phyloP scores from a whole-genome alignment of 2,797 vertebrate genomes.

The Epinephelus malabaricus region DNA sequence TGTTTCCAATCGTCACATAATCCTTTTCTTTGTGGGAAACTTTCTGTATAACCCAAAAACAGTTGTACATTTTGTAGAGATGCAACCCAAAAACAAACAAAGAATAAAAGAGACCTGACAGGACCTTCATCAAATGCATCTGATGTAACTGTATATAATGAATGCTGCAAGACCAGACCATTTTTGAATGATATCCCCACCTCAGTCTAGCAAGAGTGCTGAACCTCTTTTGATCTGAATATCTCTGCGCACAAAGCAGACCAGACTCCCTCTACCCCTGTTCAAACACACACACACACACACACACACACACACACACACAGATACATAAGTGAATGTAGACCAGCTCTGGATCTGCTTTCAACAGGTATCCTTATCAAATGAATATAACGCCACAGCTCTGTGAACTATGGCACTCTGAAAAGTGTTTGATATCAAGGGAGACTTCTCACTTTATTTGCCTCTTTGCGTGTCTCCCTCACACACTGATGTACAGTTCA shows the following conservation, averaged over 20 bases:
- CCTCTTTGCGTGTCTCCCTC: conserved; percentile 11
- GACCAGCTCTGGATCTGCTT: conserved; percentile 16
- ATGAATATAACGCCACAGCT: conserved; percentile 23
- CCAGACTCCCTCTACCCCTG: not conserved
- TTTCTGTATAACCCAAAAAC: not conserved
- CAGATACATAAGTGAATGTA: not conserved
- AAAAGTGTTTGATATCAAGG: conserved; percentile 39
- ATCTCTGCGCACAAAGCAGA: not conserved
- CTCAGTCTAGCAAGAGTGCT: not conserved
- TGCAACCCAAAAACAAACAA: not conserved
- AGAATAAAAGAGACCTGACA: not conserved
- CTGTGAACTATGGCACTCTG: conserved; percentile 39
- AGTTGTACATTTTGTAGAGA: not conserved
- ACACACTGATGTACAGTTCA: conserved; percentile 27
- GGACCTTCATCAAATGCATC: conserved; percentile 8
- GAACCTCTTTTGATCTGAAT: conserved; percentile 1
- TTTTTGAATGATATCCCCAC: conserved; percentile 10
- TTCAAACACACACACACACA: not conserved
- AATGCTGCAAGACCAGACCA: not conserved
- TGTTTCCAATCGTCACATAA: not conserved
- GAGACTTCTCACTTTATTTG: conserved; percentile 40
- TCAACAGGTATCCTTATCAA: conserved; percentile 39
- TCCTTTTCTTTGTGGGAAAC: not conserved
- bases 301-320: not conserved
- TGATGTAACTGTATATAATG: conserved; percentile 17